Conservation (phyloP, 1,140 invertebrate species). For the Ridgeia piscesae region DNA sequence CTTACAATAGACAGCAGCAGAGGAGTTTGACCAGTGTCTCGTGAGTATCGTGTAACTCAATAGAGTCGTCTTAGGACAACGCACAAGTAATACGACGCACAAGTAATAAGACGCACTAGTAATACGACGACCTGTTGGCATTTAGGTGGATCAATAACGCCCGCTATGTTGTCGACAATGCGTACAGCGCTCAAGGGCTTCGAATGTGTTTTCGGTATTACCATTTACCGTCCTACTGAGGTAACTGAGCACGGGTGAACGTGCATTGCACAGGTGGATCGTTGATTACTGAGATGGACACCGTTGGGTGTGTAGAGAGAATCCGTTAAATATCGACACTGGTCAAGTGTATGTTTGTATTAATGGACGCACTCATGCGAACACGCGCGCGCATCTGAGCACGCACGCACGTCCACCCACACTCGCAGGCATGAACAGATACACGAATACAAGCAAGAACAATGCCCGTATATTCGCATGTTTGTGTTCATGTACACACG, state of each 20-base stretch:
- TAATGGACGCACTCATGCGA: too few relatives aligned
- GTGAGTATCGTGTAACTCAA: neutral
- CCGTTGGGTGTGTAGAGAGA: neutral
- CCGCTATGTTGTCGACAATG: neutral
- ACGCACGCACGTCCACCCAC: too few relatives aligned
- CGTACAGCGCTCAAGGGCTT: neutral
- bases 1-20: neutral
- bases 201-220: neutral
- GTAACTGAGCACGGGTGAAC: neutral
- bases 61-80: neutral
- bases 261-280: neutral
- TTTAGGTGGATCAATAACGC: neutral
- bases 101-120: neutral
- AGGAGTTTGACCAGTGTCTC: neutral
- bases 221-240: neutral
- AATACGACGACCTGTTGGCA: neutral
- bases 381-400: too few relatives aligned
- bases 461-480: too few relatives aligned
- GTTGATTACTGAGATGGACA: neutral
- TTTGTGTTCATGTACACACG: too few relatives aligned
- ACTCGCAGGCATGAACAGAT: too few relatives aligned
- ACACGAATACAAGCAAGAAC: too few relatives aligned
- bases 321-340: neutral
- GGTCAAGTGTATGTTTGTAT: neutral
- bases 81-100: neutral